Evolutionary conservation across 2,113 vertebrate species (phyloP).

Genomic region (Rhinopomastus cyanomelas): DNA sequence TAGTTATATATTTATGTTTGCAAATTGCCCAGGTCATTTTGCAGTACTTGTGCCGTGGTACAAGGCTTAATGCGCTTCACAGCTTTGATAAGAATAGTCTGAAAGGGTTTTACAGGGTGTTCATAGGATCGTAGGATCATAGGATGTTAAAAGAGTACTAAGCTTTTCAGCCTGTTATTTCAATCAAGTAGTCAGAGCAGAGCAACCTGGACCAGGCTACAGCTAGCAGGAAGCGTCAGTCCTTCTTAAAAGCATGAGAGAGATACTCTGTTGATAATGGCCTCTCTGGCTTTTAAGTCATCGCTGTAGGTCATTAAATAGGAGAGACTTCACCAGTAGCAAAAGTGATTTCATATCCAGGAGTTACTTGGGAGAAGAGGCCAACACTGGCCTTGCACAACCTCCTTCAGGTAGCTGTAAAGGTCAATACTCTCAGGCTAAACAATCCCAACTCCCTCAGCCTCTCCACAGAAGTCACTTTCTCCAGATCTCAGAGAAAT

Average conservation of each 20-base stretch:
- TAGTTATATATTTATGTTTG: not conserved
- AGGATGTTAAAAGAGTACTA: not conserved
- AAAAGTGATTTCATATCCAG: not conserved
- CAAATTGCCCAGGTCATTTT: not conserved
- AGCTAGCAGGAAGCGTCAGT: not conserved
- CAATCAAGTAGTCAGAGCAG: not conserved
- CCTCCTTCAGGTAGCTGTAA: too few relatives aligned
- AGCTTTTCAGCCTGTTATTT: not conserved
- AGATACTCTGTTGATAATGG: conserved; percentile 3
- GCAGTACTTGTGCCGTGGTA: not conserved
- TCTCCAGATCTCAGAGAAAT: not conserved
- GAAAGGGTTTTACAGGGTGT: not conserved
- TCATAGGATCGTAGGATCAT: too few relatives aligned
- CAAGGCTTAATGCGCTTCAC: not conserved
- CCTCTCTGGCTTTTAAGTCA: not conserved
- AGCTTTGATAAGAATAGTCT: not conserved
- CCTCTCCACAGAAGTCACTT: too few relatives aligned
- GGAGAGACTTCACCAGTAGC: not conserved
- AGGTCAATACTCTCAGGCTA: too few relatives aligned
- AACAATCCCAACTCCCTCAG: too few relatives aligned
- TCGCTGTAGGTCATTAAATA: not conserved
- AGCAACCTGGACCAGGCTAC: not conserved
- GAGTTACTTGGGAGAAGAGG: too few relatives aligned
- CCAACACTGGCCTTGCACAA: too few relatives aligned
- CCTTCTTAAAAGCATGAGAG: not conserved